A percentile compares a stretch with the other conserved stretches of the same genome.
Conservation (phyloP, 2,888 invertebrate genomes). For the Trachelus iudaicus region DNA sequence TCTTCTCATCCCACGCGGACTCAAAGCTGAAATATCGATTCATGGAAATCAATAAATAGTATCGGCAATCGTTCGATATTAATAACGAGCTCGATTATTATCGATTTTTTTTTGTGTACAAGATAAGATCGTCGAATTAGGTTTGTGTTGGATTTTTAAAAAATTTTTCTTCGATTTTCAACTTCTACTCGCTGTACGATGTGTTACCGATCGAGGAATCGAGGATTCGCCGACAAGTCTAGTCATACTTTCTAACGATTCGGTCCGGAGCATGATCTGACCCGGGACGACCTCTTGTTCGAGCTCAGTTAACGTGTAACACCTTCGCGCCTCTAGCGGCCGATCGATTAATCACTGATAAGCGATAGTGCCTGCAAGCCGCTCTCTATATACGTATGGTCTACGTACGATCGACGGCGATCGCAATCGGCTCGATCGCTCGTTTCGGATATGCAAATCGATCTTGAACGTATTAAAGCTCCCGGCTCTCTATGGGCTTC, state of each 20-base stretch:
- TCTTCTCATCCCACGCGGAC: conserved; percentile 44
- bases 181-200: background rate
- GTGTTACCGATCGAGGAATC: background rate
- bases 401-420: background rate
- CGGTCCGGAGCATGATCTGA: conserved; percentile 54
- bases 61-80: background rate
- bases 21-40: background rate
- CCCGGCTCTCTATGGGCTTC: background rate
- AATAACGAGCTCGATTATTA: background rate
- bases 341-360: conserved; percentile 8
- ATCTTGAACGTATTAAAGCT: background rate
- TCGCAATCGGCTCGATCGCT: conserved; percentile 2
- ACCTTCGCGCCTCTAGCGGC: conserved; percentile 37
- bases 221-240: conserved; percentile 13
- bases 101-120: background rate
- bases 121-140: background rate
- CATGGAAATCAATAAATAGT: background rate
- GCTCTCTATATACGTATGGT: background rate
- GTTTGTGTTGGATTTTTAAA: background rate
- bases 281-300: conserved; percentile 48
- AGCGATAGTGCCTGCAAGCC: background rate
- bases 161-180: background rate
- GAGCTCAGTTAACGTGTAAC: conserved; percentile 37
- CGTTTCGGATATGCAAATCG: background rate
- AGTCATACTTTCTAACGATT: conserved; percentile 59